Conservation (phyloP, 2,113 vertebrate genomes). For the Clupea harengus region DNA sequence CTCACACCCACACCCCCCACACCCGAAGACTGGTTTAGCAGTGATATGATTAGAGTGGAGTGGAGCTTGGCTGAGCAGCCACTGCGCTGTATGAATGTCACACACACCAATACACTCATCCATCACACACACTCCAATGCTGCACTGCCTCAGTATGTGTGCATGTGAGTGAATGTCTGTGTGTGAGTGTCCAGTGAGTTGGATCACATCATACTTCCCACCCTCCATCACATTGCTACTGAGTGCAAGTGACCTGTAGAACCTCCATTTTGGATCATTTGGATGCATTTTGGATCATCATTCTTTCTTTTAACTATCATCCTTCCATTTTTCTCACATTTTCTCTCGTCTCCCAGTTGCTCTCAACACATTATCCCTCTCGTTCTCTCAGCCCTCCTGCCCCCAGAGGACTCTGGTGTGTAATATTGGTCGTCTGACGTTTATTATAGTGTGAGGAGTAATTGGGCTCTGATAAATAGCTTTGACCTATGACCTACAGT, state of each 20-base stretch:
- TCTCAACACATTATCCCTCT: no score
- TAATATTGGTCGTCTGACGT: background rate
- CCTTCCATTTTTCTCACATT: no score
- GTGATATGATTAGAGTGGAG: conserved; percentile 43
- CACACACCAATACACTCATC: conserved; percentile 20
- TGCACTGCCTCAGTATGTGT: background rate
- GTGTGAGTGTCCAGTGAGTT: background rate
- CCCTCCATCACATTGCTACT: no score
- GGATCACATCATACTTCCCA: background rate
- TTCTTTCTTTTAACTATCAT: no score
- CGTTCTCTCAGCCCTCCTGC: background rate
- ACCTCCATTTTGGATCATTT: no score
- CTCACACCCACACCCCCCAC: conserved; percentile 1
- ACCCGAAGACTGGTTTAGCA: background rate
- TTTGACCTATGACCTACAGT: conserved; percentile 40
- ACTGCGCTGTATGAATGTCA: conserved; percentile 47
- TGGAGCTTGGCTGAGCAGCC: conserved; percentile 12
- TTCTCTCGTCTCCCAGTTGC: no score
- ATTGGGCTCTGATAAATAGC: conserved; percentile 45
- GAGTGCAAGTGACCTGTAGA: no score
- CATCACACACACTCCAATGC: conserved; percentile 35
- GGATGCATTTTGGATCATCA: no score
- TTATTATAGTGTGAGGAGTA: conserved; percentile 30
- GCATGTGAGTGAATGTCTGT: background rate
- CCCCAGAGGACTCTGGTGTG: conserved; percentile 18